Evolutionary conservation across 1,140 invertebrate genomes (phyloP), one percentile per base, ranked within the genome.

Genomic region (Lepidostoma basale): DNA sequence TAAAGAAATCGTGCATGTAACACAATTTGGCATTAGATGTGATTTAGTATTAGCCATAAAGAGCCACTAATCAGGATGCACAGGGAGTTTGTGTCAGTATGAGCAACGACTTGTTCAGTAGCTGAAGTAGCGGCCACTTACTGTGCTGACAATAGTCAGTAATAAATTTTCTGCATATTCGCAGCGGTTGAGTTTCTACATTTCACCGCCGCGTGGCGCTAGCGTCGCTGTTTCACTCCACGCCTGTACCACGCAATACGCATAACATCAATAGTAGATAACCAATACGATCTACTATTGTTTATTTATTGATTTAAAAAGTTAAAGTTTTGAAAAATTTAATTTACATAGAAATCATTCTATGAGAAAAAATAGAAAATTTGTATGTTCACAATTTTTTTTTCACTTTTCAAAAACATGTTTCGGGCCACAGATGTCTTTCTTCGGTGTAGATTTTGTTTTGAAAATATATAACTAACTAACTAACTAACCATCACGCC

Each of bases 161-260:
- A 2, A 33, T 49, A 9, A 56, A 56, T 56, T 56, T 56, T 33
- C 52, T 33, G 52, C 52, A n/a, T n/a, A n/a, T n/a, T 30, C 12
- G 28, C 52, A 5, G 5, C 28, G 12, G 9, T 18, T 14, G n/a
- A 20, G 26, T 12, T 56, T 33, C 16, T 14, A 20, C 20, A 33
- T 56, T 18, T 56, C 52, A 56, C 26, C 52, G 52, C 16, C 25
- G 26, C 36, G 52, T 56, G 52, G 52, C 52, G 52, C 52, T 52
- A 25, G 12, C 16, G 12, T 56, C 44, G 52, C n/a, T 0, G 25
- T 12, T 3, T 3, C 22, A 1, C 8, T 36, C 14, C 16, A 18
- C 28, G 52, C 52, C 52, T 56, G 28, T 33, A 14, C 14, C 30
- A 33, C 5, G 28, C 28, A 22, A 56, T 18, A 8, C 28, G 28